Percentiles rank a stretch among this genome's conserved stretches.
Evolutionary conservation across 2,113 vertebrate genomes (phyloP).

Genomic region (Platichthys flesus): DNA sequence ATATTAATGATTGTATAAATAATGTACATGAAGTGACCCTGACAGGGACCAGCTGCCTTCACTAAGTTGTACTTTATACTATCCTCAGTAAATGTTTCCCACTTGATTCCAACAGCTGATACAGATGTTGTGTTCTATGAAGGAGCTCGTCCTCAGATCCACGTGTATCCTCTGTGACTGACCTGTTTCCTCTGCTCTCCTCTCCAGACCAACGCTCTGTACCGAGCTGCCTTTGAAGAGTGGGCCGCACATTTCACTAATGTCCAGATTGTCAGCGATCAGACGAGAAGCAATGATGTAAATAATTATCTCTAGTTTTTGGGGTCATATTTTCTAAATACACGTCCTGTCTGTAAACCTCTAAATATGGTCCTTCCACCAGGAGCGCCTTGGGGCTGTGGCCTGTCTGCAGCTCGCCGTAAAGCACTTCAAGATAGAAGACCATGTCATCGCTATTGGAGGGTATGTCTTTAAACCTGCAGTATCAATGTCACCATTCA

Average conservation of each 20-base stretch:
- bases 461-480: slow-evolving; percentile 70
- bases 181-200: neutral
- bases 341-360: neutral
- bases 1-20: too few species aligned
- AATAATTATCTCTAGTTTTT: neutral
- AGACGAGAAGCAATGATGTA: slow-evolving; percentile 83
- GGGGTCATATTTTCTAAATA: neutral
- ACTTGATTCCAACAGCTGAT: too few species aligned
- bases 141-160: too few species aligned
- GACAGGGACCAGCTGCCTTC: too few species aligned
- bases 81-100: too few species aligned
- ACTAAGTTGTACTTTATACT: too few species aligned
- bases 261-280: slow-evolving; percentile 81
- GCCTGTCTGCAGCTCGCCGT: slow-evolving; percentile 82
- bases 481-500: neutral
- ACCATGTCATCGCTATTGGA: slow-evolving; percentile 82
- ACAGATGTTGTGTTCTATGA: too few species aligned
- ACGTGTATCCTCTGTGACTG: too few species aligned
- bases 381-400: slow-evolving; percentile 84
- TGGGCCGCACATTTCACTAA: slow-evolving; percentile 80
- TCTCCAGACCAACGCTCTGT: slow-evolving; percentile 82
- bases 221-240: slow-evolving; percentile 77
- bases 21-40: too few species aligned
- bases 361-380: neutral
- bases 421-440: slow-evolving; percentile 79